Evolutionary conservation across 2,888 invertebrate species (phyloP).

Genomic region (Theretra japonica): DNA sequence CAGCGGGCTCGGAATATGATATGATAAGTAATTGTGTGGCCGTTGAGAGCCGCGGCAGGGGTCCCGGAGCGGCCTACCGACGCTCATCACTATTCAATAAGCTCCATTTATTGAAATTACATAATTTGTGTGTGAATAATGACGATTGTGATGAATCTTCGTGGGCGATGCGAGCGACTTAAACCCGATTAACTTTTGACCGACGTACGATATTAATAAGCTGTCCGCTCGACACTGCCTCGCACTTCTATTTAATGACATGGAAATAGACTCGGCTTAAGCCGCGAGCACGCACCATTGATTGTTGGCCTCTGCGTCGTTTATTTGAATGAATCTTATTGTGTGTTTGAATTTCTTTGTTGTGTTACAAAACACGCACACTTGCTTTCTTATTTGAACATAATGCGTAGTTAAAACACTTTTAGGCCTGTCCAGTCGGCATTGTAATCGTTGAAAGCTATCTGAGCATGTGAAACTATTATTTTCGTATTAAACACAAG

Average conservation of each 20-base stretch:
- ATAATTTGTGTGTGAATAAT: conserved; percentile 85
- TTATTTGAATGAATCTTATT: conserved; percentile 58
- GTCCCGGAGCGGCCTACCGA: conserved; percentile 75
- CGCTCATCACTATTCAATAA: conserved; percentile 85
- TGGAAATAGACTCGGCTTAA: conserved; percentile 68
- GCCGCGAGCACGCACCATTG: conserved; percentile 52
- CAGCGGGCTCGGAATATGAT: conserved; percentile 33
- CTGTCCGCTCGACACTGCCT: conserved; percentile 64
- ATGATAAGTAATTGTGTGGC: conserved; percentile 47
- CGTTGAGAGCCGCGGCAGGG: conserved; percentile 65
- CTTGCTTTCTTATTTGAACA: conserved; percentile 10
- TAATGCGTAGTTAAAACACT: conserved; percentile 19
- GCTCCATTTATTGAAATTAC: conserved; percentile 85
- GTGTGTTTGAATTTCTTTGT: conserved; percentile 46
- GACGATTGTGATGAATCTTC: conserved; percentile 85
- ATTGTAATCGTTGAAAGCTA: conserved; percentile 3
- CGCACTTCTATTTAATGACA: conserved; percentile 63
- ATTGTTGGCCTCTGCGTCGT: conserved; percentile 53
- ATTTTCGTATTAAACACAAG: conserved; percentile 37
- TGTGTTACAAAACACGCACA: conserved; percentile 28
- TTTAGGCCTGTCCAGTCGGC: conserved; percentile 9
- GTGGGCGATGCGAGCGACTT: conserved; percentile 83
- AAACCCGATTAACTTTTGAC: conserved; percentile 85
- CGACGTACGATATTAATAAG: conserved; percentile 79
- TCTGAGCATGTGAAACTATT: conserved; percentile 31